Evolutionary conservation across 2,113 vertebrate genomes (phyloP), one percentile per base, ranked within the genome.

Genomic region (Prunella fulvescens): DNA sequence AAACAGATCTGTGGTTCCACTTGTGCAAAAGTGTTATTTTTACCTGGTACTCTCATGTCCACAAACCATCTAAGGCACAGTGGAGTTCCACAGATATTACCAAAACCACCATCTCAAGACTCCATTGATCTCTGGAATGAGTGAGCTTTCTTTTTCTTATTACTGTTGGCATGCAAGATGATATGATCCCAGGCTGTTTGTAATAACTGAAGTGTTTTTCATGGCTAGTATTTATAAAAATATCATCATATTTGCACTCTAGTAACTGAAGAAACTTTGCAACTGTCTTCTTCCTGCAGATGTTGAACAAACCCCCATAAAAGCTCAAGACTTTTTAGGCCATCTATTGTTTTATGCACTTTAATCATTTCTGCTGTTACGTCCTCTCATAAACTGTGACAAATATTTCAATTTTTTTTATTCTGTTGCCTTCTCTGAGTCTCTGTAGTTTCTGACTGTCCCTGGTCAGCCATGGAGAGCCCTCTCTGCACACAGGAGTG

Each of bases 301-400:
- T 66, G 19, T 19, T 61, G 61, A 64, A 19, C 20, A 31, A 74
- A 50, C 7, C 18, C 37, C 82, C 23, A 23, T 29, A 51, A 80
- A 80, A 86, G 13, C 8, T 88, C 33, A 5, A 0, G 1, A 5
- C 37, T 40, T 87, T 94, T 90, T 72, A 85, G 31, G 13, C 14
- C 0, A 0, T 51, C 25, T 76, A 1, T n/a, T 60, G 3, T 66
- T 73, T 40, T 45, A n/a, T 28, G 26, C 10, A 9, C 12, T 86
- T 90, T 11, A 26, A 51, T 77, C 1, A 13, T 23, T 28, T 20
- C 8, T 81, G 14, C 24, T 90, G 14, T 65, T 79, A 22, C 40
- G 8, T 77, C 16, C 18, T 60, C 26, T 69, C 8, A 39, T 10
- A 60, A 86, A 79, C 29, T 11, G 6, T 51, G 25, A 24, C 28